Percentiles rank a stretch among this genome's conserved stretches.
Evolutionary conservation across 2,797 vertebrate species (phyloP).

Genomic region (Syncerus caffer): DNA sequence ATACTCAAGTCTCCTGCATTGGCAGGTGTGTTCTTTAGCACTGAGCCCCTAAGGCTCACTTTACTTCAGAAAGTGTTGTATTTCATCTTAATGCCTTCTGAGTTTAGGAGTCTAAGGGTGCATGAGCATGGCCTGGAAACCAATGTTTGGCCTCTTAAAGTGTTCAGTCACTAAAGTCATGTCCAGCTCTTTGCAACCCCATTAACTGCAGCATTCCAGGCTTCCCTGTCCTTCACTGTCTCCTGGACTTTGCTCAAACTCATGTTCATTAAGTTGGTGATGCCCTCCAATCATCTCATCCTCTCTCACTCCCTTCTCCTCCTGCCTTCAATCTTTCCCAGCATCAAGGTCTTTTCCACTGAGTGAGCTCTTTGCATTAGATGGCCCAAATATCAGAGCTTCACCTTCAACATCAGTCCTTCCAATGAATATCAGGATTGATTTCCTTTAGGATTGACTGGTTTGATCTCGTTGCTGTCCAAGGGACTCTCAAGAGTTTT

Average conservation of each 20-base stretch:
- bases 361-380: not conserved
- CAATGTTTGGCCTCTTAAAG: not conserved
- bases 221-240: not conserved
- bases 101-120: not conserved
- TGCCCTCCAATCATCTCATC: not conserved
- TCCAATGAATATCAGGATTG: not conserved
- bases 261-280: not conserved
- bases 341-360: not conserved
- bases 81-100: not conserved
- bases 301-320: not conserved
- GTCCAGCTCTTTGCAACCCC: not conserved
- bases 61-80: not conserved
- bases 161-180: not conserved
- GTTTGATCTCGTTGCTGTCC: not conserved
- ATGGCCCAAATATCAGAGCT: not conserved
- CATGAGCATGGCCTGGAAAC: not conserved
- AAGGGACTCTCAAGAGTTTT: not conserved
- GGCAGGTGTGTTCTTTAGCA: not conserved
- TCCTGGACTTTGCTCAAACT: not conserved
- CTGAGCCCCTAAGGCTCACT: not conserved
- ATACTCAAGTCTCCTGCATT: fast-evolving
- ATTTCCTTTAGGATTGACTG: not conserved
- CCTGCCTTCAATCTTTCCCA: not conserved
- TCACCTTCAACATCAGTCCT: not conserved
- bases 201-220: not conserved